phyloP scores from a whole-genome alignment of 2,797 vertebrate species.

The Austrolebias charrua region DNA sequence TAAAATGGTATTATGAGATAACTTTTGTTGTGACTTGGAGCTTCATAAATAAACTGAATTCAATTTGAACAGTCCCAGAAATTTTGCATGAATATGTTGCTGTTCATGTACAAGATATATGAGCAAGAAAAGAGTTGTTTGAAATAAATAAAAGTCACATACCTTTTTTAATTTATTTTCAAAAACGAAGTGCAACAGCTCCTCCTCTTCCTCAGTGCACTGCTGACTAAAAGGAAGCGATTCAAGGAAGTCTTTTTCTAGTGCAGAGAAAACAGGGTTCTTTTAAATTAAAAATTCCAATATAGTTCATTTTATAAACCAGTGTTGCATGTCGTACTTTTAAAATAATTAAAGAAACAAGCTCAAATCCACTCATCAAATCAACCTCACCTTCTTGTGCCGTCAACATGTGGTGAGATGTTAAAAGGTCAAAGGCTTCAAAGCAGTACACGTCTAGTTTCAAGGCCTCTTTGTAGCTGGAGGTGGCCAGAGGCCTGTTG shows the following conservation, averaged over 20 bases:
- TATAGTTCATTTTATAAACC: not conserved
- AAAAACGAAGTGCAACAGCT: slow-evolving; percentile 94
- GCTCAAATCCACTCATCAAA: not conserved
- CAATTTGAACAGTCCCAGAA: too few species aligned
- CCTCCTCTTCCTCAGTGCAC: slow-evolving; percentile 91
- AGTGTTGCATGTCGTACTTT: not conserved
- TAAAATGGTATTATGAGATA: too few species aligned
- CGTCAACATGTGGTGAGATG: slow-evolving; percentile 97
- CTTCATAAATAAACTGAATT: too few species aligned
- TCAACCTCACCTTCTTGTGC: slow-evolving; percentile 91
- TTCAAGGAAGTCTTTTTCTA: slow-evolving; percentile 83
- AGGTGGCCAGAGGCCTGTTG: slow-evolving; percentile 92
- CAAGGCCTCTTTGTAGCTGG: slow-evolving; percentile 98
- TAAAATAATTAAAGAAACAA: not conserved
- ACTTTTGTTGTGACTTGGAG: too few species aligned
- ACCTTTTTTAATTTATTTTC: slow-evolving; percentile 99
- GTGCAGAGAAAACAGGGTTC: slow-evolving; percentile 8
- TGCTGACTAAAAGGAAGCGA: slow-evolving; percentile 86
- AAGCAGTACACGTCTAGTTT: slow-evolving; percentile 98
- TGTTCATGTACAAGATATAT: not conserved
- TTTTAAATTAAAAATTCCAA: not conserved
- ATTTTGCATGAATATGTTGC: too few species aligned
- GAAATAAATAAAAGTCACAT: slow-evolving; percentile 16
- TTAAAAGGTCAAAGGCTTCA: slow-evolving; percentile 98
- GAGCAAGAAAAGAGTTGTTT: not conserved